Percentiles rank a stretch among this genome's conserved stretches.
Conservation (phyloP, 2,797 vertebrate species). For the Esox lucius region DNA sequence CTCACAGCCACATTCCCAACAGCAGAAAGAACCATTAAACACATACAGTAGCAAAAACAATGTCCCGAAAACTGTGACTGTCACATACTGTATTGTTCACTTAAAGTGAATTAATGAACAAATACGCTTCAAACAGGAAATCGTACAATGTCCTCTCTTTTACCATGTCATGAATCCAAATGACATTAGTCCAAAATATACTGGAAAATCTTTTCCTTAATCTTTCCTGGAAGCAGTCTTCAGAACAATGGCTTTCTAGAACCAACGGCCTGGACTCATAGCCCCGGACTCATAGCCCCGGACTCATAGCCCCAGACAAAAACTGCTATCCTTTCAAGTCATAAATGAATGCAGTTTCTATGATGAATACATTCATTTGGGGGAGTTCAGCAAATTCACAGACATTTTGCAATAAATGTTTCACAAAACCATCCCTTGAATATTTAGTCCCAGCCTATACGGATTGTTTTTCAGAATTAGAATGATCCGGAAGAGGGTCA, state of each 20-base stretch:
- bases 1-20: not conserved
- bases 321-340: constrained; percentile 16
- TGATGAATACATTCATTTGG: constrained; percentile 19
- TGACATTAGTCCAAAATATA: not conserved
- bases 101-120: not conserved
- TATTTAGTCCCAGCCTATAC: no score
- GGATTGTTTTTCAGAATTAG: not conserved
- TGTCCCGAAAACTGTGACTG: not conserved
- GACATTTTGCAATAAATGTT: not conserved
- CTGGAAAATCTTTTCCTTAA: no score
- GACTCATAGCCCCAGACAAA: constrained; percentile 1
- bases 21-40: no score
- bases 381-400: constrained; percentile 18
- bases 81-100: not conserved
- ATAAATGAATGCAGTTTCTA: constrained; percentile 27
- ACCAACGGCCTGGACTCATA: not conserved
- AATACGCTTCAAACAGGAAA: constrained; percentile 4
- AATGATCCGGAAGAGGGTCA: not conserved
- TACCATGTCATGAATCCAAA: constrained; percentile 18
- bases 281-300: constrained; percentile 1
- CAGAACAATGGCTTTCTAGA: no score
- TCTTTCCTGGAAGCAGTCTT: not conserved
- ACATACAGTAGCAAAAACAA: not conserved
- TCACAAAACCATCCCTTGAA: not conserved
- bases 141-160: not conserved